Conservation (phyloP, 2,797 vertebrate species). For the Carcharodon carcharias region DNA sequence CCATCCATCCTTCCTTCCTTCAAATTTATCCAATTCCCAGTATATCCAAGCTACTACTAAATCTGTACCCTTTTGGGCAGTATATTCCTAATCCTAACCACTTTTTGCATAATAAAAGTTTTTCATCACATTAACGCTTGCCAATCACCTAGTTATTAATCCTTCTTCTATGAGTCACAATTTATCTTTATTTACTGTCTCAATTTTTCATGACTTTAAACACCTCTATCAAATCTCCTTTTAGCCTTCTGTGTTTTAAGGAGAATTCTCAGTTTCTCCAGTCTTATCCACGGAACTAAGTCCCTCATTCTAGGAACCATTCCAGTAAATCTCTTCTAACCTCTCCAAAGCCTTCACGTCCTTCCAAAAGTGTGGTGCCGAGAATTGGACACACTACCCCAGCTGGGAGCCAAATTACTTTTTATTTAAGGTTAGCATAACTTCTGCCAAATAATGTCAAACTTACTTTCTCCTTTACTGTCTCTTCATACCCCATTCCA, state of each 20-base stretch:
- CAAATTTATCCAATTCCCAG: no score
- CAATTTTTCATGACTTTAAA: not conserved
- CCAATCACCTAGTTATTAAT: not conserved
- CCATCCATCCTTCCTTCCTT: no score
- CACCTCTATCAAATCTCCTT: not conserved
- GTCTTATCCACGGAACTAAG: not conserved
- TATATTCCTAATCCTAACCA: no score
- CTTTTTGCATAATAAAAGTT: no score
- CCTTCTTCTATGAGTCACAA: not conserved
- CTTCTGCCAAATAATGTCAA: not conserved
- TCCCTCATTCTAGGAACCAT: not conserved
- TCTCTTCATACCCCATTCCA: not conserved
- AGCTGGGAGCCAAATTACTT: not conserved
- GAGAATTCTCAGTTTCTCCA: not conserved
- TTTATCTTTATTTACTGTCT: not conserved
- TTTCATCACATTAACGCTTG: not conserved
- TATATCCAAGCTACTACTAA: no score
- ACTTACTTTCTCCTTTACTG: not conserved
- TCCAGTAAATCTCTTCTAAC: not conserved
- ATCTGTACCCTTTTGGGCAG: no score
- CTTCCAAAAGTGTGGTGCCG: not conserved
- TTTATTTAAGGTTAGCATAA: not conserved
- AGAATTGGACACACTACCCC: not conserved
- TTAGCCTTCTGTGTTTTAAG: not conserved
- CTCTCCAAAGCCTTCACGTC: not conserved